phyloP scores from a whole-genome alignment of 1,140 invertebrate species.

The Pseudomyrmex cubaensis region DNA sequence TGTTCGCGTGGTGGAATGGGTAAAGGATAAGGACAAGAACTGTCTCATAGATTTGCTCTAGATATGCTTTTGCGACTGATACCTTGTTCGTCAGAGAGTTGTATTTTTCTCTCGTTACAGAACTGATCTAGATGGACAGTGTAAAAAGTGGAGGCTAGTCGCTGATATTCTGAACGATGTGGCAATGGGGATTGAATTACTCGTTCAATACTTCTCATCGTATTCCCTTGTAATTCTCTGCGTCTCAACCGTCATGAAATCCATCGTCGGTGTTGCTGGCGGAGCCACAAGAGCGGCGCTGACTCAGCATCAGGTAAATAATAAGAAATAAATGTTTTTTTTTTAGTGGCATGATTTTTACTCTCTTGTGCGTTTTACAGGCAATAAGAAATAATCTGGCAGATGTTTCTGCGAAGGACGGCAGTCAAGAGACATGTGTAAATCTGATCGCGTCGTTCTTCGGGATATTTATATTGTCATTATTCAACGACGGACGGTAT shows the following conservation, averaged over 20 bases:
- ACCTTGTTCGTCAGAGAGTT: not conserved
- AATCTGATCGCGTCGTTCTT: slow-evolving; percentile 94
- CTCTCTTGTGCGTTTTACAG: slow-evolving; percentile 77
- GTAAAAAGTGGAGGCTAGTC: slow-evolving; percentile 97
- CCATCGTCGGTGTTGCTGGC: slow-evolving; percentile 94
- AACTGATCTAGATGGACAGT: slow-evolving; percentile 91
- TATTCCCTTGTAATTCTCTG: slow-evolving; percentile 89
- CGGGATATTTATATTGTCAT: slow-evolving; percentile 91
- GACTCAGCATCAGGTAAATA: slow-evolving; percentile 93
- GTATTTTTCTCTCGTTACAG: slow-evolving; percentile 82
- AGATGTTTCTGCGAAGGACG: slow-evolving; percentile 98
- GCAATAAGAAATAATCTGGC: slow-evolving; percentile 95
- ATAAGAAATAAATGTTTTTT: too few species aligned
- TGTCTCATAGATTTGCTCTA: not conserved
- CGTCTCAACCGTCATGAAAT: slow-evolving; percentile 89
- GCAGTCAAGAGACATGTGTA: slow-evolving; percentile 97
- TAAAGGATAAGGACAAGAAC: slow-evolving; percentile 77
- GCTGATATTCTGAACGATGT: slow-evolving; percentile 97
- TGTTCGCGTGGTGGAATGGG: slow-evolving; percentile 97
- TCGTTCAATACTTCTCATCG: slow-evolving; percentile 88
- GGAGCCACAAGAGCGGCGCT: slow-evolving; percentile 96
- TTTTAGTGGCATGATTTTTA: too few species aligned
- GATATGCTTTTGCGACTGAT: not conserved
- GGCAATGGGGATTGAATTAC: slow-evolving; percentile 93
- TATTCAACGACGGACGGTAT: slow-evolving; percentile 87